Conservation (phyloP, 2,113 vertebrate genomes). For the Tachysurus vachellii region DNA sequence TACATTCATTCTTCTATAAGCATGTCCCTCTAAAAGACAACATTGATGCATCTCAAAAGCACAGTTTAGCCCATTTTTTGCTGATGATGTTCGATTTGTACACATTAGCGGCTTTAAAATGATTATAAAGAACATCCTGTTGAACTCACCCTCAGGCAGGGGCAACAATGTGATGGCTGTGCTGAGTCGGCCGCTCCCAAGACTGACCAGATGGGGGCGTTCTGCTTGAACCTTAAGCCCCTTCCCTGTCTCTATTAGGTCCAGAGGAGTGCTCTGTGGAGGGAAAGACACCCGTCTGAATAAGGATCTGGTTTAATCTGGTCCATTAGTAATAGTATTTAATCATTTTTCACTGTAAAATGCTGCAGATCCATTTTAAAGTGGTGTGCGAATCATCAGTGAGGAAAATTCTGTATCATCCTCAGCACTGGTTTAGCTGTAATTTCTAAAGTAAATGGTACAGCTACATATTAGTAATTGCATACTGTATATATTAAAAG, state of each 20-base stretch:
- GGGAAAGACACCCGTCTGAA: not conserved
- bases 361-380: not conserved
- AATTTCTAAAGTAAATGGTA: not conserved
- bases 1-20: not conserved
- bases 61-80: not conserved
- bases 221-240: constrained; percentile 90
- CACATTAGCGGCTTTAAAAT: not conserved
- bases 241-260: constrained; percentile 85
- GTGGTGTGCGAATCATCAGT: not conserved
- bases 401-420: not conserved
- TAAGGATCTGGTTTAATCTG: not conserved
- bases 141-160: constrained; percentile 85
- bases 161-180: constrained; percentile 90
- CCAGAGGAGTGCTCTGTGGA: constrained; percentile 83
- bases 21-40: not conserved
- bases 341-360: not conserved
- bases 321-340: not conserved
- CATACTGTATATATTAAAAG: not conserved
- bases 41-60: not conserved
- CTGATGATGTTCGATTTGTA: not conserved
- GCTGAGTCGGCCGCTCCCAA: constrained; percentile 91
- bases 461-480: not conserved
- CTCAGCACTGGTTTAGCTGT: not conserved
- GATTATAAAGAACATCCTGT: not conserved
- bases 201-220: constrained; percentile 91